These are phyloP conservation scores for Nautilus pompilius DNA, from an alignment of 1,140 invertebrate genomes.

Conservation along the genomic window DNA sequence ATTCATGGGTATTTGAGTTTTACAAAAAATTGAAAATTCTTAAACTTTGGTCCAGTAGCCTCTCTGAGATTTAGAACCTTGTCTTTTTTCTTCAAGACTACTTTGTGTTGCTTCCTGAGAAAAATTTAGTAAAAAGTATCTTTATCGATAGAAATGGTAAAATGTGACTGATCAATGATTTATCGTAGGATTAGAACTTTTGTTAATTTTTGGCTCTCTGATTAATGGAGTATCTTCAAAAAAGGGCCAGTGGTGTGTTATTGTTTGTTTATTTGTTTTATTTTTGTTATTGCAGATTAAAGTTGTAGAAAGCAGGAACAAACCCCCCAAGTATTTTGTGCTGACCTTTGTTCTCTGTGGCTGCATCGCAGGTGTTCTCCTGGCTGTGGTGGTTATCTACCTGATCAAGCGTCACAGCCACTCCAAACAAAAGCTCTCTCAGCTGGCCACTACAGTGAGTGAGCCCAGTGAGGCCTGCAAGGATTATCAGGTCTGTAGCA, in stretches of 20 bases:
- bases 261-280: neutral
- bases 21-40: no score
- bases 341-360: conserved; percentile 67
- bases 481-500: conserved; percentile 91
- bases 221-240: no score
- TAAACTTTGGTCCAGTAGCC: no score
- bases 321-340: conserved; percentile 49
- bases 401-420: conserved; percentile 72
- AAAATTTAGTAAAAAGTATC: no score
- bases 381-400: conserved; percentile 68
- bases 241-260: neutral
- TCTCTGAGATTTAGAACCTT: no score
- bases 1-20: no score
- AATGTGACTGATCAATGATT: no score
- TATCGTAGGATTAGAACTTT: no score
- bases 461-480: conserved; percentile 85
- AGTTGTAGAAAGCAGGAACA: neutral
- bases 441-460: conserved; percentile 50
- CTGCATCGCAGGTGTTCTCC: conserved; percentile 65
- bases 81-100: no score
- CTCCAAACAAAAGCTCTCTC: conserved; percentile 68
- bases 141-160: no score
- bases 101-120: no score
- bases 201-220: no score
- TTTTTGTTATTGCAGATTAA: neutral